A percentile compares a stretch with the other conserved stretches of the same genome.
These are phyloP conservation scores for Prunella fulvescens DNA, from an alignment of 2,113 vertebrate species.

Conservation along the genomic window DNA sequence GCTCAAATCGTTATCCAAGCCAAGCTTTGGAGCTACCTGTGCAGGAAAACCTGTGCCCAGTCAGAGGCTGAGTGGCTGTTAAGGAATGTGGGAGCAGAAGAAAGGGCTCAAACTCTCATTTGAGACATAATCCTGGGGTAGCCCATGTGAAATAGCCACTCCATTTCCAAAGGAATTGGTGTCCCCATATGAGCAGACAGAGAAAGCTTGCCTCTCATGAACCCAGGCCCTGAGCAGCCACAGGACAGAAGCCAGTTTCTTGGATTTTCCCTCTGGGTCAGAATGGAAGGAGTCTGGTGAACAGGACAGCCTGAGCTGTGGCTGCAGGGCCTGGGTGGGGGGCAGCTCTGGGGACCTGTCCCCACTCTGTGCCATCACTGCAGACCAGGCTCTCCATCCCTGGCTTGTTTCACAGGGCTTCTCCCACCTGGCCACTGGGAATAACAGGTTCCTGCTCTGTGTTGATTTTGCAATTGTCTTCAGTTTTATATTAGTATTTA, in stretches of 20 bases:
- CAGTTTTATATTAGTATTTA: conserved; percentile 19
- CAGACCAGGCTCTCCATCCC: not conserved
- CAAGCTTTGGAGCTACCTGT: not conserved
- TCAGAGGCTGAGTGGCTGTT: not conserved
- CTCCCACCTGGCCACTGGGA: not conserved
- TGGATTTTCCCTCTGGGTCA: not conserved
- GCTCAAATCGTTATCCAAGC: not conserved
- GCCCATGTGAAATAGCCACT: not conserved
- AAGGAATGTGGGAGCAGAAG: not conserved
- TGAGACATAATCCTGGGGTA: not conserved
- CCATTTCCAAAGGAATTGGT: not conserved
- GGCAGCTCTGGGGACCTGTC: not conserved
- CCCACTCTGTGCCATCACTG: not conserved
- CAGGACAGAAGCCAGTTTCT: not conserved
- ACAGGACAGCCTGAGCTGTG: not conserved
- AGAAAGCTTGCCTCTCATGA: not conserved
- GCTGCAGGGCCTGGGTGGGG: not conserved
- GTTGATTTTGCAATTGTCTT: not conserved
- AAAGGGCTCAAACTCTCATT: not conserved
- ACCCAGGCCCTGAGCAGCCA: not conserved
- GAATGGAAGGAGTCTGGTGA: not conserved
- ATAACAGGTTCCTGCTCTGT: not conserved
- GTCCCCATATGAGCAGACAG: not conserved
- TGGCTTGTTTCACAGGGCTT: not conserved
- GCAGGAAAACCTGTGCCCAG: not conserved